These are phyloP conservation scores for Hirtodrosophila confusa DNA, from an alignment of 2,888 invertebrate species.

Conservation along the genomic window DNA sequence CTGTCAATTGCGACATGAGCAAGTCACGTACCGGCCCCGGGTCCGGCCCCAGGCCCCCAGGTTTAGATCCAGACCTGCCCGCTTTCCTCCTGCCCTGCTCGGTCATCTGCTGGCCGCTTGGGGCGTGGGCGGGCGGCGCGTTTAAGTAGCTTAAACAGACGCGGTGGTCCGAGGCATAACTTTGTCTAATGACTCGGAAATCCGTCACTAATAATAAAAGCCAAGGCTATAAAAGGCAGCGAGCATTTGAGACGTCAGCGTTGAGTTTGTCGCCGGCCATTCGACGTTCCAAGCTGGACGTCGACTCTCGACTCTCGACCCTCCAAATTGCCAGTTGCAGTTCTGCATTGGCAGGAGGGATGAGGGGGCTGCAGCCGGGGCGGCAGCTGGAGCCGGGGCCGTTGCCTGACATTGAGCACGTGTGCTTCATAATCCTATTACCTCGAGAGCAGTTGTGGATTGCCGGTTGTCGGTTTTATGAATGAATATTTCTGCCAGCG, in stretches of 20 bases:
- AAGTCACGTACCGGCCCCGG: constrained; percentile 51
- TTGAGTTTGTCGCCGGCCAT: constrained; percentile 21
- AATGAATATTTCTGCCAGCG: constrained; percentile 56
- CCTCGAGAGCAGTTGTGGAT: constrained; percentile 58
- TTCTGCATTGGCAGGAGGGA: constrained; percentile 45
- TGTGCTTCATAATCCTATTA: constrained; percentile 79
- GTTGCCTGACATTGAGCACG: constrained; percentile 72
- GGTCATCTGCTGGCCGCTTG: constrained; percentile 14
- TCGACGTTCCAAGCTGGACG: constrained; percentile 18
- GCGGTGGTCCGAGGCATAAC: constrained; percentile 82
- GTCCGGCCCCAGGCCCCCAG: background rate
- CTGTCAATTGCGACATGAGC: constrained; percentile 75
- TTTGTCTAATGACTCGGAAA: constrained; percentile 84
- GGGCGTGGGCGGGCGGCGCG: constrained; percentile 70
- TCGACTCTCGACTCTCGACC: constrained; percentile 12
- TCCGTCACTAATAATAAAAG: constrained; percentile 82
- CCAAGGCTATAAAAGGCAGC: constrained; percentile 73
- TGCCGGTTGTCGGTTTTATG: constrained; percentile 58
- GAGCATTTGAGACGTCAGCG: constrained; percentile 70
- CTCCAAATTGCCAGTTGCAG: constrained; percentile 48
- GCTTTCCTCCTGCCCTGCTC: background rate
- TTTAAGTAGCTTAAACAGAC: constrained; percentile 82
- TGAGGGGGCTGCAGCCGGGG: constrained; percentile 1
- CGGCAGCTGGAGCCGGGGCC: constrained; percentile 20
- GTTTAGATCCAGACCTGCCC: constrained; percentile 1